Evolutionary conservation across 1,140 invertebrate genomes (phyloP).

Genomic region (Anastrepha obliqua): DNA sequence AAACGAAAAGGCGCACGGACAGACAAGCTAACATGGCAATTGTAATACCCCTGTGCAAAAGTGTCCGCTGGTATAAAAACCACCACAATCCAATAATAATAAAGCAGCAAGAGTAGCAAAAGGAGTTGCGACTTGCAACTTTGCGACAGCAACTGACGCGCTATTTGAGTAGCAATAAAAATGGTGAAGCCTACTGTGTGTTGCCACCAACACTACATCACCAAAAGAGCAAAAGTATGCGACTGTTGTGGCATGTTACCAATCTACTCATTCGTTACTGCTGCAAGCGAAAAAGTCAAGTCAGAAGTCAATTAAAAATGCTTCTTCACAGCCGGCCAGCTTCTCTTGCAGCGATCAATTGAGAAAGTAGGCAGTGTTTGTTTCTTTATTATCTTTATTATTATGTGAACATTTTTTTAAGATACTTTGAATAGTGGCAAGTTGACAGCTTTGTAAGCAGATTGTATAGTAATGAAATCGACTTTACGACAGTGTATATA

Average conservation of each 20-base stretch:
- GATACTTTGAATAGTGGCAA: slow-evolving; percentile 24
- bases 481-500: slow-evolving; percentile 35
- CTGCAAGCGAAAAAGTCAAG: slow-evolving; percentile 49
- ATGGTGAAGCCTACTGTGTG: slow-evolving; percentile 38
- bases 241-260: slow-evolving; percentile 11
- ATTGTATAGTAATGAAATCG: slow-evolving; percentile 25
- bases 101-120: background rate
- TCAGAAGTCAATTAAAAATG: slow-evolving; percentile 55
- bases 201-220: slow-evolving; percentile 28
- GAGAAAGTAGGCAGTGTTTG: slow-evolving; percentile 24
- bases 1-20: too few relatives aligned
- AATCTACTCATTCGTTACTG: slow-evolving; percentile 16
- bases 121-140: background rate
- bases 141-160: slow-evolving; percentile 8
- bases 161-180: slow-evolving; percentile 54
- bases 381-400: slow-evolving; percentile 49
- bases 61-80: background rate
- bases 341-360: background rate
- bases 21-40: background rate
- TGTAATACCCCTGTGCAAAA: background rate
- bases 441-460: slow-evolving; percentile 52
- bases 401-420: background rate
- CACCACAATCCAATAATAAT: background rate
- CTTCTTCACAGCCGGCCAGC: background rate
- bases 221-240: background rate